A percentile compares a stretch with the other conserved stretches of the same genome.
phyloP scores from a whole-genome alignment of 2,888 invertebrate species.

The Nebria brevicollis region DNA sequence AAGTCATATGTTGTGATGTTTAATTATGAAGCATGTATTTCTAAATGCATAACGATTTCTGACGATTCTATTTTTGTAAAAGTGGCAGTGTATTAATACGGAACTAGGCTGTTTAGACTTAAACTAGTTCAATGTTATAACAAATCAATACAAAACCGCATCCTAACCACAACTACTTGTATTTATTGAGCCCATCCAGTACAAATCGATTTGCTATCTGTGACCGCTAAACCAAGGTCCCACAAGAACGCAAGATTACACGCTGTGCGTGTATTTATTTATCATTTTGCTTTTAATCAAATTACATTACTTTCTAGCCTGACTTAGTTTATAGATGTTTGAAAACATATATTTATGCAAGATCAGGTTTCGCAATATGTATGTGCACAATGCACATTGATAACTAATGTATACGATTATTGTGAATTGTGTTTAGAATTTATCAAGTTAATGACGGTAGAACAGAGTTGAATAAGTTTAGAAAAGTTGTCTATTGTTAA shows the following conservation, averaged over 20 bases:
- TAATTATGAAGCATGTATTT: no score
- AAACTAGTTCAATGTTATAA: not conserved
- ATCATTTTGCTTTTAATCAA: not conserved
- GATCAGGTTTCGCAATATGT: no score
- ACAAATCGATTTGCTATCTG: not conserved
- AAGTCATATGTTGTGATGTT: no score
- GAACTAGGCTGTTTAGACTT: not conserved
- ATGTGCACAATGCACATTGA: no score
- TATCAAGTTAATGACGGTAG: not conserved
- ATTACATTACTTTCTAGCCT: not conserved
- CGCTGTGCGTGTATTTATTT: not conserved
- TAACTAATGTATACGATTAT: no score
- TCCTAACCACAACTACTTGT: not conserved
- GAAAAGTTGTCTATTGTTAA: not conserved
- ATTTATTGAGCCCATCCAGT: not conserved
- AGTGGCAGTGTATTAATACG: not conserved
- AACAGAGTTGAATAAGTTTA: not conserved
- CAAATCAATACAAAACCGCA: not conserved
- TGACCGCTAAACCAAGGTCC: not conserved
- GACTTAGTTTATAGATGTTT: not conserved
- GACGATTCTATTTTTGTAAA: no score
- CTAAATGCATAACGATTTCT: no score
- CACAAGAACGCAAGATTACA: not conserved
- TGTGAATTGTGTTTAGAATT: no score
- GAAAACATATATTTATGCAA: no score